Conservation (phyloP, 2,797 vertebrate species). For the Rhabdophis nuchalis region DNA sequence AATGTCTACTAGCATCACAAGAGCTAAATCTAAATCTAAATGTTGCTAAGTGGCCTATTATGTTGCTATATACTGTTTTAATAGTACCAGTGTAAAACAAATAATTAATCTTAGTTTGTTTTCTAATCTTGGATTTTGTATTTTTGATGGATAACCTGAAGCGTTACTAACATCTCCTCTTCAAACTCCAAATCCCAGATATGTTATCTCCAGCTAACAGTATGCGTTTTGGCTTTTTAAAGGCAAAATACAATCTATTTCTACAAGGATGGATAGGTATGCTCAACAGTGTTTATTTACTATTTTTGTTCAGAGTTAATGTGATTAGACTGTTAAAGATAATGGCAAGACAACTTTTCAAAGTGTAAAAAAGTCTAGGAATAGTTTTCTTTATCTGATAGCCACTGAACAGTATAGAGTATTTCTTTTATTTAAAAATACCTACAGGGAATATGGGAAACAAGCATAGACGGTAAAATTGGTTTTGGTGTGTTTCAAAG, state of each 20-base stretch:
- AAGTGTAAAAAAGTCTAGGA: not conserved
- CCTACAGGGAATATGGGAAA: not conserved
- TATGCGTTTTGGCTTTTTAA: not conserved
- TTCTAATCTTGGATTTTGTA: not conserved
- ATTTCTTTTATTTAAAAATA: not conserved
- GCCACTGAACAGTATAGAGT: not conserved
- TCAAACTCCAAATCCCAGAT: not conserved
- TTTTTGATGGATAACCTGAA: not conserved
- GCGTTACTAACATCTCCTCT: not conserved
- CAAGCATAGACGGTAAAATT: not conserved
- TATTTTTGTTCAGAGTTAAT: slow-evolving; percentile 4
- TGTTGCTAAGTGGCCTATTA: not conserved
- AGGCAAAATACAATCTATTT: not conserved
- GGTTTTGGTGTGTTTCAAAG: not conserved
- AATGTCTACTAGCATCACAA: not conserved
- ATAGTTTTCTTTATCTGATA: not conserved
- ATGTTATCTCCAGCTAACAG: slow-evolving; percentile 11
- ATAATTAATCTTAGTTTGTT: not conserved
- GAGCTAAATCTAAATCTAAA: not conserved
- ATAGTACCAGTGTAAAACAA: not conserved
- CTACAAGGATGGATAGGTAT: not conserved
- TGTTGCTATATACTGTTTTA: not conserved
- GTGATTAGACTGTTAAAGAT: not conserved
- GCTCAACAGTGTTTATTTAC: not conserved
- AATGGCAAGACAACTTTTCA: not conserved